phyloP scores from a whole-genome alignment of 1,140 invertebrate species.

The Drosophila ananassae region DNA sequence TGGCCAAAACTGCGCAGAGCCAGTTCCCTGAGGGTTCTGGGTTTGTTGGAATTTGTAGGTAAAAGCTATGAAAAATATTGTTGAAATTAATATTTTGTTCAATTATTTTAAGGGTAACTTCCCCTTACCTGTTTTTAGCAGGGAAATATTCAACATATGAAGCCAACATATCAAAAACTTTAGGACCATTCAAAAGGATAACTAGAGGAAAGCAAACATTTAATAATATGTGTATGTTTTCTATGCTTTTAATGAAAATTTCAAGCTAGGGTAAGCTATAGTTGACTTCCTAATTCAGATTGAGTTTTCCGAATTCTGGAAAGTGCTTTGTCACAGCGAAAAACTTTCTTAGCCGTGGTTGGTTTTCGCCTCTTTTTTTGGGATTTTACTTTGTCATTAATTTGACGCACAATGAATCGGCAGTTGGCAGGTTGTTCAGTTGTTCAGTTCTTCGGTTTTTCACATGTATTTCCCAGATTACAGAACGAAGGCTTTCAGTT shows the following conservation, averaged over 20 bases:
- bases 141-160: too few relatives aligned
- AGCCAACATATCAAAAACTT: too few relatives aligned
- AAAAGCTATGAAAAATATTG: background rate
- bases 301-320: constrained; percentile 14
- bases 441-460: constrained; percentile 21
- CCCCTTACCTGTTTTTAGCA: too few relatives aligned
- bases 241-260: background rate
- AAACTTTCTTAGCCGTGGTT: constrained; percentile 21
- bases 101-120: background rate
- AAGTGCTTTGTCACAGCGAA: constrained; percentile 38
- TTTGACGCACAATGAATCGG: constrained; percentile 66
- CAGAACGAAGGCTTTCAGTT: constrained; percentile 41
- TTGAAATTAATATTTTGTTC: background rate
- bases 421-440: constrained; percentile 44
- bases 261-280: constrained; percentile 17
- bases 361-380: constrained; percentile 24
- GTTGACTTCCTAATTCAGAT: background rate
- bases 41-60: background rate
- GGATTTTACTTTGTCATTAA: constrained; percentile 61
- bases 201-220: background rate
- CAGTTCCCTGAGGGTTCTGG: background rate
- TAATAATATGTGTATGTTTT: too few relatives aligned
- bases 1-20: background rate
- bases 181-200: too few relatives aligned
- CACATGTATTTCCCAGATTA: constrained; percentile 36